These are phyloP conservation scores for Heterohyrax brucei DNA, from an alignment of 2,797 vertebrate species.

Conservation along the genomic window DNA sequence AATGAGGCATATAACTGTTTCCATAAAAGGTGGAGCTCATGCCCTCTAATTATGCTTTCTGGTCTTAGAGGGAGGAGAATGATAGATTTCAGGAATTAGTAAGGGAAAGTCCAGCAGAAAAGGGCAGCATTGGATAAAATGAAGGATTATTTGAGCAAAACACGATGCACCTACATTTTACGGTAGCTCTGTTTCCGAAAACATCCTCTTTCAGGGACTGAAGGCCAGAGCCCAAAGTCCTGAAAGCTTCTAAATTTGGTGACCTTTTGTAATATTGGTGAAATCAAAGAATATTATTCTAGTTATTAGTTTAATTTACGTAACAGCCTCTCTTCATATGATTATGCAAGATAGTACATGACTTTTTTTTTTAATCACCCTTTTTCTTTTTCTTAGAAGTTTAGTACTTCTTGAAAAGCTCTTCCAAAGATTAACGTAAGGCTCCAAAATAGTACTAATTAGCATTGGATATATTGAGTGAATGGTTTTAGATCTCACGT, in stretches of 20 bases:
- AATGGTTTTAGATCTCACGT: slow-evolving; percentile 41
- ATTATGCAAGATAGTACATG: slow-evolving; percentile 43
- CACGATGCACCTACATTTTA: neutral
- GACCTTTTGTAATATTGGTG: neutral
- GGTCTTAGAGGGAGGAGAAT: slow-evolving; percentile 65
- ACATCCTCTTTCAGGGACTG: neutral
- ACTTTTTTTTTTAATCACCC: slow-evolving; percentile 42
- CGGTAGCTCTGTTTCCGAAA: neutral
- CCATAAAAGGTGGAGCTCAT: slow-evolving; percentile 79
- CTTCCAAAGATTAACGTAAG: slow-evolving; percentile 13
- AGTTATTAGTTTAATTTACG: slow-evolving; percentile 56
- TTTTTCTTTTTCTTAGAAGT: slow-evolving; percentile 36
- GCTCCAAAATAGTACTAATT: neutral
- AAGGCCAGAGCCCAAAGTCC: neutral
- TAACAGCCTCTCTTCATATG: neutral
- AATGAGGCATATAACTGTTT: slow-evolving; percentile 80
- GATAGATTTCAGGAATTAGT: slow-evolving; percentile 73
- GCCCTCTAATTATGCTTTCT: slow-evolving; percentile 70
- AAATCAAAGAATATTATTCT: slow-evolving; percentile 21
- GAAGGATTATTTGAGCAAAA: slow-evolving; percentile 60
- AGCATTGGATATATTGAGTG: neutral
- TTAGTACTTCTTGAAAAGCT: slow-evolving; percentile 42
- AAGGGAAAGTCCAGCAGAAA: slow-evolving; percentile 50
- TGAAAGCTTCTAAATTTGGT: slow-evolving; percentile 64
- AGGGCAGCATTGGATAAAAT: slow-evolving; percentile 5